Conservation (phyloP, 1,140 invertebrate genomes). For the Microvelia longipes region DNA sequence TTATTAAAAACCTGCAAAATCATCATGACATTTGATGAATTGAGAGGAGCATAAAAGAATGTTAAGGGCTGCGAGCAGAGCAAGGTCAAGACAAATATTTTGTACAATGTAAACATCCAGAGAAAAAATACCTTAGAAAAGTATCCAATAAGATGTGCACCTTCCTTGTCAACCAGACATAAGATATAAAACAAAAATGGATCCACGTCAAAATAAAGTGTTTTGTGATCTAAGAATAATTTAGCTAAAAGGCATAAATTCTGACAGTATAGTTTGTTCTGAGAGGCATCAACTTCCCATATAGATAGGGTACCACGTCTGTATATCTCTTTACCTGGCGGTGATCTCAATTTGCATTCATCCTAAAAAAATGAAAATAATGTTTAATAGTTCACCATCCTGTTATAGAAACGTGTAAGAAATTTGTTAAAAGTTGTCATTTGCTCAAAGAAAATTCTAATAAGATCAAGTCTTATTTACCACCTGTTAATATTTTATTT, state of each 20-base stretch:
- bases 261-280: conserved; percentile 90
- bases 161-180: conserved; percentile 86
- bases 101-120: too few species aligned
- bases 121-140: conserved; percentile 94
- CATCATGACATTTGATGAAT: too few species aligned
- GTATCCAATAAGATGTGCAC: conserved; percentile 91
- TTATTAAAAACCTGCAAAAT: too few species aligned
- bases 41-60: too few species aligned
- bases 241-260: conserved; percentile 90
- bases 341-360: conserved; percentile 70
- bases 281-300: conserved; percentile 80
- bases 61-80: too few species aligned
- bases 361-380: conserved; percentile 36
- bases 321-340: conserved; percentile 85
- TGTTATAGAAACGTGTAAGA: neutral
- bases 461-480: neutral
- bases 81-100: too few species aligned
- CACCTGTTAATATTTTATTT: too few species aligned
- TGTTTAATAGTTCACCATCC: conserved; percentile 17
- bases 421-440: neutral
- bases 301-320: conserved; percentile 75
- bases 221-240: conserved; percentile 93
- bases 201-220: conserved; percentile 92
- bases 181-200: conserved; percentile 94
- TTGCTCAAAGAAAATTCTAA: neutral